Conservation (phyloP, 2,113 vertebrate species). For the Ailurus styani region DNA sequence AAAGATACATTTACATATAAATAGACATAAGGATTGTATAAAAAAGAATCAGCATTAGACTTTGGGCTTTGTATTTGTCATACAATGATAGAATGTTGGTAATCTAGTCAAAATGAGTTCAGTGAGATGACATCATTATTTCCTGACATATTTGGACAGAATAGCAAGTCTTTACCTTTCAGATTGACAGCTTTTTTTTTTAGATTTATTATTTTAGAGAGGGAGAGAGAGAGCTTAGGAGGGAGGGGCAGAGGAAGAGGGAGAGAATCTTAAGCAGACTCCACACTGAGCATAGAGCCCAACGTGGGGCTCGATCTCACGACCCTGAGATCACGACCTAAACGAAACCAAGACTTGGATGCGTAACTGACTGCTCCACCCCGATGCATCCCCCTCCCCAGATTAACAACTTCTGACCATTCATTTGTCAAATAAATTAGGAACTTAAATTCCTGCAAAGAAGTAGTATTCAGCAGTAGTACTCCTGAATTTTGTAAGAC, state of each 20-base stretch:
- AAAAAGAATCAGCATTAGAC: constrained; percentile 23
- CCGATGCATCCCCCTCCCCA: not conserved
- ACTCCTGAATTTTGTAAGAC: not conserved
- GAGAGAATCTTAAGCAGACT: not conserved
- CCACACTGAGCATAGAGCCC: not conserved
- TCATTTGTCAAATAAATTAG: not conserved
- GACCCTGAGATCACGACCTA: not conserved
- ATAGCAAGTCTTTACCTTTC: not conserved
- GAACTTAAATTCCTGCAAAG: not conserved
- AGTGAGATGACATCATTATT: not conserved
- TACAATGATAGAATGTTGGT: not conserved
- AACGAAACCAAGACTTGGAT: not conserved
- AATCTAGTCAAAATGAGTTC: not conserved
- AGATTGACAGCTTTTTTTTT: not conserved
- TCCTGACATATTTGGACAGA: not conserved
- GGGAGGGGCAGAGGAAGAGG: not conserved
- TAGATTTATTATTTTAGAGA: not conserved
- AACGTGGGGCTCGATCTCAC: not conserved
- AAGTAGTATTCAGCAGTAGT: not conserved
- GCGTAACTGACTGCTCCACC: not conserved
- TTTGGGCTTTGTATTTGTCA: not conserved
- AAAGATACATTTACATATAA: not conserved
- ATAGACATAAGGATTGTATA: constrained; percentile 25
- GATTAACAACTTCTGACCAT: not conserved
- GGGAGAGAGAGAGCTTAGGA: not conserved